Evolutionary conservation across 2,888 invertebrate genomes (phyloP).

Genomic region (Philonicus albiceps): DNA sequence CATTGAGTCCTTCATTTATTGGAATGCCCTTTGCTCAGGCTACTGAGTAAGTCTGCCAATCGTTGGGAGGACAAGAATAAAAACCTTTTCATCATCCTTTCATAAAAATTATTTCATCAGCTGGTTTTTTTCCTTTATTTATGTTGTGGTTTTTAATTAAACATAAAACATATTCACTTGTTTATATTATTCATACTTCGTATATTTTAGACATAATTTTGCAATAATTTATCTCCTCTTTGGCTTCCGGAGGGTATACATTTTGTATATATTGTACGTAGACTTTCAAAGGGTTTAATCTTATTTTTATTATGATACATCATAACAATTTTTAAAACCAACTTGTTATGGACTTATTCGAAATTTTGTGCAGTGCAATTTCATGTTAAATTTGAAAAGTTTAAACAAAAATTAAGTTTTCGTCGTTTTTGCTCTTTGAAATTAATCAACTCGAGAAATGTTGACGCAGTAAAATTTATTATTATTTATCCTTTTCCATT

Average conservation of each 20-base stretch:
- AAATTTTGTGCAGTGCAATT: not conserved
- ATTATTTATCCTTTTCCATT: too few relatives aligned
- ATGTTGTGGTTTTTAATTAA: not conserved
- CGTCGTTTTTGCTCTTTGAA: not conserved
- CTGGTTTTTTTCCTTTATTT: not conserved
- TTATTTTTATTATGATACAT: too few relatives aligned
- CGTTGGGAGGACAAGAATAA: slow-evolving; percentile 38
- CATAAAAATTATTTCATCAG: not conserved
- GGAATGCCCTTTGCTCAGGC: slow-evolving; percentile 98
- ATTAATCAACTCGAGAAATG: not conserved
- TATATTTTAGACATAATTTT: not conserved
- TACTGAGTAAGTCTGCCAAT: slow-evolving; percentile 88
- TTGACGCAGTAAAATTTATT: not conserved
- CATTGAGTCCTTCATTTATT: slow-evolving; percentile 96
- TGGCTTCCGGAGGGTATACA: not conserved
- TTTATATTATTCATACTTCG: not conserved
- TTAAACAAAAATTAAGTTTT: not conserved
- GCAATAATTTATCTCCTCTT: not conserved
- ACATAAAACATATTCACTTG: not conserved
- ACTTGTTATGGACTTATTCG: not conserved
- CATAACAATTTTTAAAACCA: too few relatives aligned
- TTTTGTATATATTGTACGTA: not conserved
- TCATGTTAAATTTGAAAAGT: not conserved
- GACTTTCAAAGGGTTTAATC: not conserved
- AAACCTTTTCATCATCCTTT: not conserved